phyloP scores from a whole-genome alignment of 2,888 invertebrate species.

The Zaprionus lineosus region DNA sequence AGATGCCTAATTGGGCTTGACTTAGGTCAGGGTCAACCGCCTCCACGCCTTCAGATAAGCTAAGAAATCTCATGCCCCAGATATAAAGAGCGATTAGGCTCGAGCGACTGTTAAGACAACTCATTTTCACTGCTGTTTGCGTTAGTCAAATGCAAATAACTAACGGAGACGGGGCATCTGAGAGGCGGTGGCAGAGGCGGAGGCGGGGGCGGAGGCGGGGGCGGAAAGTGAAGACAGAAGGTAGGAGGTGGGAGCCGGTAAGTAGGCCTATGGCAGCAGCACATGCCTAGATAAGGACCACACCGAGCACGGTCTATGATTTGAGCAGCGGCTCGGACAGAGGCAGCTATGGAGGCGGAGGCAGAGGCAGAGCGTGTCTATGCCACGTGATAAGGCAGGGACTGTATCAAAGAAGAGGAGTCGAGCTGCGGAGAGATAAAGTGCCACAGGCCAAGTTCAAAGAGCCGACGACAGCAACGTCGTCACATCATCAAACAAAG shows the following conservation, averaged over 20 bases:
- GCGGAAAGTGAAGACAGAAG: not conserved
- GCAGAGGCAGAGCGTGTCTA: slow-evolving; percentile 27
- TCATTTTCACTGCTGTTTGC: slow-evolving; percentile 47
- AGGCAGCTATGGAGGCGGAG: not conserved
- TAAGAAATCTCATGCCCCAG: slow-evolving; percentile 2
- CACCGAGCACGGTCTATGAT: slow-evolving; percentile 28
- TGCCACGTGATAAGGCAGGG: slow-evolving; percentile 7
- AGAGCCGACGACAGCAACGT: slow-evolving; percentile 56
- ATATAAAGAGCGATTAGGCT: not conserved
- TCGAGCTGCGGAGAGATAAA: slow-evolving; percentile 39
- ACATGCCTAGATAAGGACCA: slow-evolving; percentile 61
- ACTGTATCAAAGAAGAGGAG: slow-evolving; percentile 10
- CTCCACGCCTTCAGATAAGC: slow-evolving; percentile 24
- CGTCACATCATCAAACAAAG: slow-evolving; percentile 60
- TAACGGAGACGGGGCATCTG: too few species aligned
- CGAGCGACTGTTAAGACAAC: slow-evolving; percentile 7
- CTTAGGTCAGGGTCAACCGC: slow-evolving; percentile 44
- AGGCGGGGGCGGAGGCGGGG: slow-evolving; percentile 2
- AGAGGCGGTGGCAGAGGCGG: slow-evolving; percentile 26
- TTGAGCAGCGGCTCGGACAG: slow-evolving; percentile 1
- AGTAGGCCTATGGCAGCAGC: slow-evolving; percentile 42
- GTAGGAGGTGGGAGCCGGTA: not conserved
- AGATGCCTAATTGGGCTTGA: slow-evolving; percentile 14
- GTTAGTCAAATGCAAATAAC: slow-evolving; percentile 52
- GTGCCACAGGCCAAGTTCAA: slow-evolving; percentile 58